phyloP scores from a whole-genome alignment of 2,113 vertebrate species.

The Pavo muticus region DNA sequence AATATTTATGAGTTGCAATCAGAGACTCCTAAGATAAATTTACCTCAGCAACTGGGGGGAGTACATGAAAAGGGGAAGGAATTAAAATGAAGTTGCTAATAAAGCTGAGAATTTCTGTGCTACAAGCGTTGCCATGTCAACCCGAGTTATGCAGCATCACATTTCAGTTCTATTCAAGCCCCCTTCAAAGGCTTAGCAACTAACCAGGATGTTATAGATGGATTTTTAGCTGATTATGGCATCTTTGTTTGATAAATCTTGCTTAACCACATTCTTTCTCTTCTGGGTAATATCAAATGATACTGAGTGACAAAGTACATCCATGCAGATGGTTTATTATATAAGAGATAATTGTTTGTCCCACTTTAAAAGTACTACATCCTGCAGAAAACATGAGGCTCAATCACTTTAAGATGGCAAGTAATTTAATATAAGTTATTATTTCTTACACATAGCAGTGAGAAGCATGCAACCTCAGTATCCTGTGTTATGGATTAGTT shows the following conservation, averaged over 20 bases:
- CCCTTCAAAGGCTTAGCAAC: slow-evolving; percentile 62
- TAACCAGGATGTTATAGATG: slow-evolving; percentile 53
- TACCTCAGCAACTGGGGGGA: slow-evolving; percentile 29
- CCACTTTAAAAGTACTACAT: slow-evolving; percentile 57
- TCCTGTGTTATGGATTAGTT: not conserved
- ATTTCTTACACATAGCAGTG: slow-evolving; percentile 11
- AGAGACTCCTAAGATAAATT: slow-evolving; percentile 49
- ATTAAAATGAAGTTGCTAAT: slow-evolving; percentile 55
- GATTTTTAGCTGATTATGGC: slow-evolving; percentile 65
- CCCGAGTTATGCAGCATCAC: slow-evolving; percentile 64
- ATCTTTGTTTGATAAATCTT: slow-evolving; percentile 62
- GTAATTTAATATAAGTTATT: slow-evolving; percentile 24
- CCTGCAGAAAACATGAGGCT: slow-evolving; percentile 53
- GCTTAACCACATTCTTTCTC: slow-evolving; percentile 50
- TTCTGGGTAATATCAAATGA: slow-evolving; percentile 60
- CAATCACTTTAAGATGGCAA: slow-evolving; percentile 31
- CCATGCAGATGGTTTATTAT: slow-evolving; percentile 75
- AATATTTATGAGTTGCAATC: slow-evolving; percentile 25
- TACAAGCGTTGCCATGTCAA: slow-evolving; percentile 71
- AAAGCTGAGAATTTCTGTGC: slow-evolving; percentile 65
- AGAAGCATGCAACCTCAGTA: slow-evolving; percentile 9
- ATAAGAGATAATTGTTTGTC: slow-evolving; percentile 71
- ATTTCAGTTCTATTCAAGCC: slow-evolving; percentile 61
- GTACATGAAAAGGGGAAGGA: slow-evolving; percentile 43
- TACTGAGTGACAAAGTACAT: slow-evolving; percentile 70